A percentile compares a stretch with the other conserved stretches of the same genome.
These are phyloP conservation scores for Netelia inedita DNA, from an alignment of 2,888 invertebrate species.

Conservation along the genomic window DNA sequence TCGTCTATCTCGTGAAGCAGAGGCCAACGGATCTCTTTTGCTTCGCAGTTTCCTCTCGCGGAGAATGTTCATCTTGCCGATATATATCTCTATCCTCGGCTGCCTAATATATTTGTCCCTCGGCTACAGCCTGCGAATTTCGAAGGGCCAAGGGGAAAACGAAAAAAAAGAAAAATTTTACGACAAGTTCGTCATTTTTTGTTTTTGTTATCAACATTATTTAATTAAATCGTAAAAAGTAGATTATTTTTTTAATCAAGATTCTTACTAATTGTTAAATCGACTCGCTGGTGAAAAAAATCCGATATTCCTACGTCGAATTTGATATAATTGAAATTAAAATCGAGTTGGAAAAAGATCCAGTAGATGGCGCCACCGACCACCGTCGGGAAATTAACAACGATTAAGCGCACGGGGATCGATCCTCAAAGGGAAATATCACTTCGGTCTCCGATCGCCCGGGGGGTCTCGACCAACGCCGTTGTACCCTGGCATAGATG, in stretches of 20 bases:
- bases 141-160: too few relatives aligned
- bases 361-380: slow-evolving; percentile 74
- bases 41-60: slow-evolving; percentile 14
- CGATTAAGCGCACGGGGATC: slow-evolving; percentile 14
- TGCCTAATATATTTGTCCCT: slow-evolving; percentile 56
- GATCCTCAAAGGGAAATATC: neutral
- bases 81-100: slow-evolving; percentile 9
- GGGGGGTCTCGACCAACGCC: slow-evolving; percentile 36
- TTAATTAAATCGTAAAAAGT: too few relatives aligned
- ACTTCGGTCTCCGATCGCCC: slow-evolving; percentile 45
- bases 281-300: too few relatives aligned
- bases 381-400: slow-evolving; percentile 3
- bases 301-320: too few relatives aligned
- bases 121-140: too few relatives aligned
- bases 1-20: slow-evolving; percentile 62
- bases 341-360: too few relatives aligned
- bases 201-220: too few relatives aligned
- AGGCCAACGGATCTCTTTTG: slow-evolving; percentile 19
- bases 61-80: slow-evolving; percentile 3
- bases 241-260: too few relatives aligned
- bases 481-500: slow-evolving; percentile 72
- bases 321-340: too few relatives aligned
- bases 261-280: too few relatives aligned
- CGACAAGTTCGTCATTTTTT: too few relatives aligned
- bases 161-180: too few relatives aligned